Percentiles rank a stretch among this genome's conserved stretches.
Conservation (phyloP, 2,113 vertebrate genomes). For the Cricetomys ansorgei region DNA sequence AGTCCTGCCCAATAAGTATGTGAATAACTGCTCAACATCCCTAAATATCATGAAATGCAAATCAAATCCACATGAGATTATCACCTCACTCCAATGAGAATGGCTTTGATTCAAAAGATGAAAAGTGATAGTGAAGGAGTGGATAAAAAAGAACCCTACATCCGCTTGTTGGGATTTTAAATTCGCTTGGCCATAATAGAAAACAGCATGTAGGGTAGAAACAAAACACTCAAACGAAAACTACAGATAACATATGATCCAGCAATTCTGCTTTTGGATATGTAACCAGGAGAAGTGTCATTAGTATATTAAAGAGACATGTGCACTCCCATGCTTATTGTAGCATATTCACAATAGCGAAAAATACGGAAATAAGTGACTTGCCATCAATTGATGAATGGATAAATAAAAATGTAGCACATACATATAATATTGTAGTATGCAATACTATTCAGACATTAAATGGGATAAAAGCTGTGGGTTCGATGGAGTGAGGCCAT, state of each 20-base stretch:
- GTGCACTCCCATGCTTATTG: not conserved
- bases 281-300: not conserved
- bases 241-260: not conserved
- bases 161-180: not conserved
- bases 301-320: not conserved
- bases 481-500: not conserved
- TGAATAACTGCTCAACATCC: not conserved
- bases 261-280: too few relatives aligned
- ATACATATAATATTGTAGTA: not conserved
- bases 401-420: not conserved
- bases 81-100: not conserved
- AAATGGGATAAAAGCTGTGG: not conserved
- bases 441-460: not conserved
- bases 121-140: not conserved
- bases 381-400: not conserved
- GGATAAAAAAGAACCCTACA: not conserved
- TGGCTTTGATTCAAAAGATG: not conserved
- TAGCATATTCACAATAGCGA: not conserved
- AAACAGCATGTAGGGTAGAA: not conserved
- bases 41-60: not conserved
- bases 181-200: not conserved
- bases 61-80: not conserved
- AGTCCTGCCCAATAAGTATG: not conserved
- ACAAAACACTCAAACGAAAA: not conserved
- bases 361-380: not conserved